Percentiles rank a stretch among this genome's conserved stretches.
phyloP scores from a whole-genome alignment of 23 tunicate species.

The Halocynthia roretzi region DNA sequence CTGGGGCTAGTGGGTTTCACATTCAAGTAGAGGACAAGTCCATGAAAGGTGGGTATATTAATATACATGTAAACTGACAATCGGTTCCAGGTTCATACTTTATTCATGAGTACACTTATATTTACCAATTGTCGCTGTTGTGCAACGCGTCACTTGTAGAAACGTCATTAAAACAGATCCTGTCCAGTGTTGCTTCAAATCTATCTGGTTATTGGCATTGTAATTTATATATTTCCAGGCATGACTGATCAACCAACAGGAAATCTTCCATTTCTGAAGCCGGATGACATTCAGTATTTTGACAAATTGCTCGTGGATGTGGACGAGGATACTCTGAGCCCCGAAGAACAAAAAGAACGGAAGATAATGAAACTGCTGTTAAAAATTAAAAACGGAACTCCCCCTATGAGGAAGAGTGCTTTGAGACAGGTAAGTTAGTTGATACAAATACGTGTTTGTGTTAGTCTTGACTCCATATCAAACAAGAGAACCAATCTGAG shows the following conservation, averaged over 20 bases:
- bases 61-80: no score
- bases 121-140: no score
- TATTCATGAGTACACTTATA: no score
- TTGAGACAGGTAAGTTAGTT: conserved; percentile 59
- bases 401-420: conserved; percentile 99
- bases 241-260: conserved; percentile 93
- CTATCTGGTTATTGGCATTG: no score
- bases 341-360: conserved; percentile 94
- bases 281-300: conserved; percentile 99
- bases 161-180: no score
- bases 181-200: no score
- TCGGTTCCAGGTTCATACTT: no score
- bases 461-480: no score
- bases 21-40: conserved; percentile 89
- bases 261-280: conserved; percentile 91
- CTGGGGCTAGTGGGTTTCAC: conserved; percentile 91
- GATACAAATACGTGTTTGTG: no score
- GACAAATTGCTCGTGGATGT: conserved; percentile 97
- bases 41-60: conserved; percentile 62
- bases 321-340: conserved; percentile 85
- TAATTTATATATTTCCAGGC: conserved; percentile 27
- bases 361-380: conserved; percentile 92
- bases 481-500: no score
- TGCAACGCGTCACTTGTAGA: no score
- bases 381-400: conserved; percentile 97